phyloP scores from a whole-genome alignment of 2,797 vertebrate species.

The Syngnathus rostellatus region DNA sequence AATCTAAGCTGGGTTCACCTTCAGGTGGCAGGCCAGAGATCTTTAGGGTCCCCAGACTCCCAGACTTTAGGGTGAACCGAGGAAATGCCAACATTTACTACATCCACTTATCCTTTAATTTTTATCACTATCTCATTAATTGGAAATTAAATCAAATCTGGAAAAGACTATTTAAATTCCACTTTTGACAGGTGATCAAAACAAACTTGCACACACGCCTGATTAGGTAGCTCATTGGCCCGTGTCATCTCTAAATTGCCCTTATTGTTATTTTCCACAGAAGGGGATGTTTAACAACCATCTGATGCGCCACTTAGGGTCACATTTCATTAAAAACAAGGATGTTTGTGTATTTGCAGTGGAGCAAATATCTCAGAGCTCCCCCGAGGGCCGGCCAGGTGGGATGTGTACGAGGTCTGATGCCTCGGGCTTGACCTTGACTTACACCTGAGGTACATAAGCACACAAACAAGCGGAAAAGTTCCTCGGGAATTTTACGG shows the following conservation, averaged over 20 bases:
- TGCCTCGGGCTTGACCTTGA: conserved; percentile 23
- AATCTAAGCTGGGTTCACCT: too few species aligned
- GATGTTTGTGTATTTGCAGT: conserved; percentile 40
- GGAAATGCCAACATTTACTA: too few species aligned
- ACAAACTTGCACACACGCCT: conserved; percentile 34
- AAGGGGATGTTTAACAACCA: conserved; percentile 27
- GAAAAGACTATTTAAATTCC: conserved; percentile 30
- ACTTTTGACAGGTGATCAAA: conserved; percentile 48
- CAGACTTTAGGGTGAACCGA: too few species aligned
- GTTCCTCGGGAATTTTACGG: conserved; percentile 25
- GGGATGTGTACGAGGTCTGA: conserved; percentile 22
- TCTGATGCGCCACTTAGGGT: conserved; percentile 25
- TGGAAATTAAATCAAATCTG: neutral
- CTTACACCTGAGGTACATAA: conserved; percentile 11
- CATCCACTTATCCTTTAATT: too few species aligned
- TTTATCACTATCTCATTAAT: neutral
- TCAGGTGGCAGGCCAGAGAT: too few species aligned
- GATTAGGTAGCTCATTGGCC: conserved; percentile 26
- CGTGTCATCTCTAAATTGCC: conserved; percentile 45
- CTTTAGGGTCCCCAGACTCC: too few species aligned
- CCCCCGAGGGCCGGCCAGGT: conserved; percentile 9
- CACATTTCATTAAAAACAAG: conserved; percentile 47
- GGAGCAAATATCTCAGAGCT: conserved; percentile 22
- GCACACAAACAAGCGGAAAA: conserved; percentile 19
- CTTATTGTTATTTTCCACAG: conserved; percentile 49